These are phyloP conservation scores for Meganola albula DNA, from an alignment of 2,888 invertebrate species.

Conservation along the genomic window DNA sequence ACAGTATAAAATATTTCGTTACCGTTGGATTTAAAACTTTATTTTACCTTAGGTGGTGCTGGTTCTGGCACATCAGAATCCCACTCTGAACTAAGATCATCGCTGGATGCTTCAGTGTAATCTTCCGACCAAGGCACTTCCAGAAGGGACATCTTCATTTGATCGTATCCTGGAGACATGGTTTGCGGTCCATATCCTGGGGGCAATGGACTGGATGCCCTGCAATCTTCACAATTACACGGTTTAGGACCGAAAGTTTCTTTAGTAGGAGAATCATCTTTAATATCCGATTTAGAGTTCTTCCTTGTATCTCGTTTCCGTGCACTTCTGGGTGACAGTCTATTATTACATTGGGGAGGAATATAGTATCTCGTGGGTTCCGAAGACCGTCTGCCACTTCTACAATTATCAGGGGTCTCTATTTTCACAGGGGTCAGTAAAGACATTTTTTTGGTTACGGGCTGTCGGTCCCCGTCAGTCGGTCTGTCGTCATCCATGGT, in stretches of 20 bases:
- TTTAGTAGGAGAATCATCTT: conserved; percentile 45
- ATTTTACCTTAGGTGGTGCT: conserved; percentile 58
- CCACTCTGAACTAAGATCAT: conserved; percentile 95
- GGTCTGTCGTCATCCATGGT: conserved; percentile 67
- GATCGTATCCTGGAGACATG: conserved; percentile 83
- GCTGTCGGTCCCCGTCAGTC: conserved; percentile 47
- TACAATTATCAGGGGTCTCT: conserved; percentile 61
- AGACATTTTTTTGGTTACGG: conserved; percentile 63
- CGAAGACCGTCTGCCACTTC: conserved; percentile 58
- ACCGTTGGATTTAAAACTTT: not conserved
- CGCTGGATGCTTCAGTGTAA: conserved; percentile 93
- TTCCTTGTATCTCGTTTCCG: conserved; percentile 58
- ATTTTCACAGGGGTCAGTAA: conserved; percentile 65
- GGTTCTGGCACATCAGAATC: conserved; percentile 87
- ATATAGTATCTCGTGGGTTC: conserved; percentile 65
- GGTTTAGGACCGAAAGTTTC: conserved; percentile 57
- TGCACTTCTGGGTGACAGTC: conserved; percentile 64
- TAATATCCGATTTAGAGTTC: conserved; percentile 51
- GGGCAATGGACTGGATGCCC: conserved; percentile 73
- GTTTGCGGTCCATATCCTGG: conserved; percentile 66
- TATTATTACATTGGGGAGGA: conserved; percentile 69
- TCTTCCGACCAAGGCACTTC: conserved; percentile 87
- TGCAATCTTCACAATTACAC: conserved; percentile 68
- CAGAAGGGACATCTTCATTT: conserved; percentile 86
- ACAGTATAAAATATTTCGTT: not conserved